phyloP scores from a whole-genome alignment of 2,888 invertebrate species.

The Ormyrus thymus region DNA sequence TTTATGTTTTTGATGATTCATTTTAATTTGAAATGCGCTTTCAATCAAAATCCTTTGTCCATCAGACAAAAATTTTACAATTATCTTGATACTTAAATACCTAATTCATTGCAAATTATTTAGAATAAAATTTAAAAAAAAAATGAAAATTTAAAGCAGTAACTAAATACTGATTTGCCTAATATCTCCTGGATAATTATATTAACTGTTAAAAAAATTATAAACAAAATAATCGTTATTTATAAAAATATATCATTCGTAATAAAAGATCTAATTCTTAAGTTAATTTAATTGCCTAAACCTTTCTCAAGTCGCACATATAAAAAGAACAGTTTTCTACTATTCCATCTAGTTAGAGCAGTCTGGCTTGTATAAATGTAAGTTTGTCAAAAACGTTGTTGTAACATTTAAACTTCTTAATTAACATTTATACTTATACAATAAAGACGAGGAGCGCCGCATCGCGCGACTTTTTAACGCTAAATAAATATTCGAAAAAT shows the following conservation, averaged over 20 bases:
- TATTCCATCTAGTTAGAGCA: conserved; percentile 23
- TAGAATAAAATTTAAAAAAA: background rate
- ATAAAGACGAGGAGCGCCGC: background rate
- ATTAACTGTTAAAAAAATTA: background rate
- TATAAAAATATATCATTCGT: conserved; percentile 18
- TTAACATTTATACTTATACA: conserved; percentile 31
- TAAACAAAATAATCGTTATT: conserved; percentile 25
- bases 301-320: conserved; percentile 39
- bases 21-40: background rate
- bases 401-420: conserved; percentile 30
- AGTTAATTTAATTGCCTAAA: conserved; percentile 34
- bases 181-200: background rate
- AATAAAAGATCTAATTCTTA: conserved; percentile 15
- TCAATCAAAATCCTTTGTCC: background rate
- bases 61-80: background rate
- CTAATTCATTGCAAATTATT: background rate
- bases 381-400: conserved; percentile 37
- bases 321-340: conserved; percentile 33
- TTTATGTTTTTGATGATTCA: conserved; percentile 8
- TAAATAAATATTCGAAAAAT: conserved; percentile 38
- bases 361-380: conserved; percentile 25
- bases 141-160: background rate
- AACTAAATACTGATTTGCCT: background rate
- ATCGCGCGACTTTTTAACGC: conserved; percentile 10
- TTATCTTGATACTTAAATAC: background rate